A percentile compares a stretch with the other conserved stretches of the same genome.
Evolutionary conservation across 2,888 invertebrate genomes (phyloP).

Genomic region (Eupithecia inturbata): DNA sequence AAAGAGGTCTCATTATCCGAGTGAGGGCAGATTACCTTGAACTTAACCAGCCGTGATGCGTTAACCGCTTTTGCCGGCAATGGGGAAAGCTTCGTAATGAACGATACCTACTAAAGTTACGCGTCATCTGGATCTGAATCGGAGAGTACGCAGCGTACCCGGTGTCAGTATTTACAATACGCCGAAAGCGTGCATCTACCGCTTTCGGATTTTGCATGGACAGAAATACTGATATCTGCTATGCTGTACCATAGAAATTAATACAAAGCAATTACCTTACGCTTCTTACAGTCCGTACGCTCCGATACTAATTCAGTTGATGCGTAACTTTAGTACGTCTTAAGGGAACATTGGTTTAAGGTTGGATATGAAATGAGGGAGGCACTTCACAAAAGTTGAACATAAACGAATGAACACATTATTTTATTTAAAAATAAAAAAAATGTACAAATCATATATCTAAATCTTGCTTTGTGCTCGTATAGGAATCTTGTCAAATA

Average conservation of each 20-base stretch:
- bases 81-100: slow-evolving; percentile 11
- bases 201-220: too few species aligned
- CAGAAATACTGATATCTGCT: too few species aligned
- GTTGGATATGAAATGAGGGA: neutral
- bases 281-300: too few species aligned
- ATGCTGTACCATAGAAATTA: too few species aligned
- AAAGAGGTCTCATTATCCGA: slow-evolving; percentile 44
- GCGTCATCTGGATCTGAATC: too few species aligned
- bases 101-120: neutral
- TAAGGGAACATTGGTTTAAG: neutral
- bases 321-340: neutral
- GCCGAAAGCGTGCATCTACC: too few species aligned
- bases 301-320: too few species aligned
- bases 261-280: too few species aligned
- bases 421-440: neutral
- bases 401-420: neutral
- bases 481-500: neutral
- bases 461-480: neutral
- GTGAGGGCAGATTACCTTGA: slow-evolving; percentile 40
- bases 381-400: neutral
- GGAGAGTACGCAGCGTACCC: too few species aligned
- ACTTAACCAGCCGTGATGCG: slow-evolving; percentile 31
- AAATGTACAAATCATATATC: neutral
- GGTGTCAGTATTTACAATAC: too few species aligned
- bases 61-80: slow-evolving; percentile 24